Evolutionary conservation across 2,797 vertebrate genomes (phyloP).

Genomic region (Acrocephalus scirpaceus): DNA sequence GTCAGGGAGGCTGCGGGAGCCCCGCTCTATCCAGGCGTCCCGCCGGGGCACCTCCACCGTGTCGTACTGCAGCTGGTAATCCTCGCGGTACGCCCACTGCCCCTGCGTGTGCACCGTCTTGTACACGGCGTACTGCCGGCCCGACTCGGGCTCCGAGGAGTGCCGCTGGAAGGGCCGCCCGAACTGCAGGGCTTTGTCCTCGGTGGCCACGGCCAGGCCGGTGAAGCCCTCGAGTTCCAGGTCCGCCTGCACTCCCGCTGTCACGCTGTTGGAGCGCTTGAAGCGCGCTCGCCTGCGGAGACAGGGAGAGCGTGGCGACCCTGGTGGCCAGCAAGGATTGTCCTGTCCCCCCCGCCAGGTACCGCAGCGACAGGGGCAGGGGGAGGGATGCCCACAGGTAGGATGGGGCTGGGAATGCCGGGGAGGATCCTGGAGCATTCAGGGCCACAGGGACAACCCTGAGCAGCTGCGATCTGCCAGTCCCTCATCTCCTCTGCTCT

Average conservation of each 20-base stretch:
- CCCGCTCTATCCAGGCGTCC: conserved; percentile 85
- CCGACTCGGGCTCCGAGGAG: conserved; percentile 93
- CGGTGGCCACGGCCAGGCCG: conserved; percentile 84
- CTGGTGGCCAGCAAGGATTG: accelerated
- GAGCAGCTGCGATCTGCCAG: background rate
- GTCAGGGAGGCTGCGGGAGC: conserved; percentile 94
- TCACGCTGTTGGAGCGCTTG: conserved; percentile 99
- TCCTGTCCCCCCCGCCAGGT: accelerated
- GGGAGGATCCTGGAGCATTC: background rate
- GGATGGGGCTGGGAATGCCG: background rate
- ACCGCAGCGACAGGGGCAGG: accelerated
- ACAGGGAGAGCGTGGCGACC: background rate
- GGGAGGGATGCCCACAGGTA: background rate
- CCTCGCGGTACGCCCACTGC: conserved; percentile 97
- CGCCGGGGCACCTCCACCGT: conserved; percentile 78
- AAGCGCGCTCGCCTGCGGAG: conserved; percentile 88
- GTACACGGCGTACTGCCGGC: conserved; percentile 91
- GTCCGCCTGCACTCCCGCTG: conserved; percentile 96
- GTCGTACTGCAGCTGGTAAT: conserved; percentile 88
- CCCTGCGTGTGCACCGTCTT: conserved; percentile 98
- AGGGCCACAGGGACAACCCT: background rate
- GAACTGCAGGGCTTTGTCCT: conserved; percentile 97
- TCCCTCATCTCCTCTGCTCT: conserved; percentile 62
- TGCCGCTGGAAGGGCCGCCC: conserved; percentile 96
- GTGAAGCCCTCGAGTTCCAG: conserved; percentile 93